phyloP scores from a whole-genome alignment of 2,888 invertebrate genomes.

The Aleiodes alternator region DNA sequence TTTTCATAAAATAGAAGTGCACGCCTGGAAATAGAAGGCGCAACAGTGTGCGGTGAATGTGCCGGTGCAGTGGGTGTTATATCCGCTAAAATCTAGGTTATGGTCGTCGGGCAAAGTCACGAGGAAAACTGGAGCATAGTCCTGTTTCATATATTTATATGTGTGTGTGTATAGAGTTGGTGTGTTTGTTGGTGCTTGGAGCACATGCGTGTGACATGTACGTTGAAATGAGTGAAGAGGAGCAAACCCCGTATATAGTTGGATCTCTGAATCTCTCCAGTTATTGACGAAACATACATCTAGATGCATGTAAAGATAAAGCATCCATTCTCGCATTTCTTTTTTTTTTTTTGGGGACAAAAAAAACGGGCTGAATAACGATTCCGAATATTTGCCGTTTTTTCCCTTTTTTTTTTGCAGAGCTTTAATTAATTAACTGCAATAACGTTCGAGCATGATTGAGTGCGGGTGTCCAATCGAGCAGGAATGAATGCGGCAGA shows the following conservation, averaged over 20 bases:
- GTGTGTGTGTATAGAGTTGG: neutral
- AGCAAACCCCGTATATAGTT: too few species aligned
- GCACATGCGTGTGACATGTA: too few species aligned
- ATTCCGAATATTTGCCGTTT: neutral
- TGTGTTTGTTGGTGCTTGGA: too few species aligned
- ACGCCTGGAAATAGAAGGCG: too few species aligned
- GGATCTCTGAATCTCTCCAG: too few species aligned
- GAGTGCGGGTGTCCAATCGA: constrained; percentile 8
- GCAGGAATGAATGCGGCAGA: neutral
- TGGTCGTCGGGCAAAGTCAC: constrained; percentile 67
- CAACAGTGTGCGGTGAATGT: constrained; percentile 46
- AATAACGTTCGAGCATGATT: neutral
- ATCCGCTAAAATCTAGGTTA: constrained; percentile 70
- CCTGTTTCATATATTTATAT: neutral
- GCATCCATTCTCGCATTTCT: neutral
- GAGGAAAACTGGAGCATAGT: constrained; percentile 67
- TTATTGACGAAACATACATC: too few species aligned
- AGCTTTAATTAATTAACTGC: too few species aligned
- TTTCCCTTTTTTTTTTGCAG: neutral
- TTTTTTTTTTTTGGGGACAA: neutral
- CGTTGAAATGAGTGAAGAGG: too few species aligned
- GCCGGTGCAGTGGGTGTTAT: constrained; percentile 44
- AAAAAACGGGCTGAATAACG: too few species aligned
- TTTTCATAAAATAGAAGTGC: too few species aligned
- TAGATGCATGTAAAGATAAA: constrained; percentile 10